Evolutionary conservation across 1,140 invertebrate species (phyloP).

Genomic region (Drosophila pruinosa): DNA sequence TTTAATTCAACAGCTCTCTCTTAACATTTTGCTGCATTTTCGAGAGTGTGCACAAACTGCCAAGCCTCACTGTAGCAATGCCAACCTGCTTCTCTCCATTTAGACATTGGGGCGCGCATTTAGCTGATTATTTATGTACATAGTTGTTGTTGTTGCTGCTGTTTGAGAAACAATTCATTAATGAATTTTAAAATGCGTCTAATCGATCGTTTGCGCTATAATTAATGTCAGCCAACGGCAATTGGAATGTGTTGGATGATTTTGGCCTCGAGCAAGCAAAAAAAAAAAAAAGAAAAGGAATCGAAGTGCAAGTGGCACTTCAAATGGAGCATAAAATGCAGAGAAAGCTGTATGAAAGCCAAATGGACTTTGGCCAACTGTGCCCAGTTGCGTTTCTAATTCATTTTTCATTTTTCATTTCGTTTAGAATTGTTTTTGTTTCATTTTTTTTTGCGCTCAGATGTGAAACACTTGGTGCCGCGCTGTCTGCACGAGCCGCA

Average conservation of each 20-base stretch:
- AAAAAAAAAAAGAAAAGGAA: no score
- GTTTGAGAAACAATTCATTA: constrained; percentile 79
- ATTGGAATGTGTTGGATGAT: constrained; percentile 74
- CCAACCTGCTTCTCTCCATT: constrained; percentile 43
- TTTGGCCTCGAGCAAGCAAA: neutral
- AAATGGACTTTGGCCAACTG: constrained; percentile 8
- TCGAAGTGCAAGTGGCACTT: neutral
- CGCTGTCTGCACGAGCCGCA: constrained; percentile 72
- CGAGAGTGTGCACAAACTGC: constrained; percentile 12
- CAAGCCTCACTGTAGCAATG: constrained; percentile 33
- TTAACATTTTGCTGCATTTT: neutral
- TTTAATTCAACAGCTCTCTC: no score
- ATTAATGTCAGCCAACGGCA: constrained; percentile 73
- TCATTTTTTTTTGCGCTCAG: constrained; percentile 48
- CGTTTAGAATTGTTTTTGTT: constrained; percentile 32
- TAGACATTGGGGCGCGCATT: constrained; percentile 58
- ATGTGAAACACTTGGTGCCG: constrained; percentile 78
- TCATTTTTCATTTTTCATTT: constrained; percentile 8
- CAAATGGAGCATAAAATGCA: neutral
- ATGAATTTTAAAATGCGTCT: constrained; percentile 78
- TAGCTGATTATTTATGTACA: constrained; percentile 73
- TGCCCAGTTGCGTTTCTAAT: neutral
- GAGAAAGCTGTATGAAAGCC: neutral
- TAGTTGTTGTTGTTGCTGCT: constrained; percentile 37
- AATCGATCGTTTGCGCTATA: constrained; percentile 80